A percentile compares a stretch with the other conserved stretches of the same genome.
These are phyloP conservation scores for Tyto alba DNA, from an alignment of 2,113 vertebrate species.

Conservation along the genomic window DNA sequence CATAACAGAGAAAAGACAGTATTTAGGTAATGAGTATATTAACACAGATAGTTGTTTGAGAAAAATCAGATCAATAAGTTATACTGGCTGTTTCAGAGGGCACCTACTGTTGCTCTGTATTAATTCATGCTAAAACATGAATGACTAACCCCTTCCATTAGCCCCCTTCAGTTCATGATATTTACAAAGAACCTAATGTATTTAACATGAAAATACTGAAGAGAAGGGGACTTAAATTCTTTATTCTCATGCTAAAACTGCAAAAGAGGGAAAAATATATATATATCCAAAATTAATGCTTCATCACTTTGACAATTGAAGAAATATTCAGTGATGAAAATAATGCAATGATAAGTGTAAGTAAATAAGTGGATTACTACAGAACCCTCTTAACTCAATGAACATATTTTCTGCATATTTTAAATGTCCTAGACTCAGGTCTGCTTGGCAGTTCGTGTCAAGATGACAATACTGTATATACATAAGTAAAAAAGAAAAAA, in stretches of 20 bases:
- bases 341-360: accelerated
- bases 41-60: not conserved
- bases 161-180: not conserved
- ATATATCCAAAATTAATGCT: not conserved
- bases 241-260: not conserved
- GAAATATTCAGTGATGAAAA: not conserved
- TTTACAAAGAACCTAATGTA: not conserved
- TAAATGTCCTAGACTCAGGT: not conserved
- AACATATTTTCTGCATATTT: not conserved
- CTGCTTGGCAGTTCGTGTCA: not conserved
- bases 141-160: not conserved
- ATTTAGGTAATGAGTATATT: not conserved
- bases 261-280: not conserved
- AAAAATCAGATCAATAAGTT: not conserved
- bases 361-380: not conserved
- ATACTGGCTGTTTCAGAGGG: not conserved
- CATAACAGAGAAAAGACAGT: not conserved
- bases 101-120: not conserved
- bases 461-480: not conserved
- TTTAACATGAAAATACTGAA: not conserved
- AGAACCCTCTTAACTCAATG: accelerated
- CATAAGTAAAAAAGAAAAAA: not conserved
- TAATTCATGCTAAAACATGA: not conserved
- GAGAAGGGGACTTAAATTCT: not conserved
- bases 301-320: not conserved